Conservation (phyloP, 2,113 vertebrate species). For the Semicossyphus pulcher region DNA sequence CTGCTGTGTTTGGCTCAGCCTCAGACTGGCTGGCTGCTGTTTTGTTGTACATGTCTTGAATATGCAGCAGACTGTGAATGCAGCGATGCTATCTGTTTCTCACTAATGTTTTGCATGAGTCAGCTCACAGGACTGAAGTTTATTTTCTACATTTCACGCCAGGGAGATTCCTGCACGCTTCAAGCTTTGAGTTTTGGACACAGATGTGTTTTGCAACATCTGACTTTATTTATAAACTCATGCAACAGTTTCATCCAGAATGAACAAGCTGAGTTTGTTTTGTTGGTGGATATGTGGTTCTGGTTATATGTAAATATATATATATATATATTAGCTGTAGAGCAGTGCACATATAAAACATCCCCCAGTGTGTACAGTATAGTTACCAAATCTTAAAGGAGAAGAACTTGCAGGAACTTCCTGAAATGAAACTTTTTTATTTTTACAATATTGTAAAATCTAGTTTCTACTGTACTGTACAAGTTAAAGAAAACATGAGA, state of each 20-base stretch:
- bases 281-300: not conserved
- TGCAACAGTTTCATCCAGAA: not conserved
- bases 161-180: not conserved
- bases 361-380: not conserved
- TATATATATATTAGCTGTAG: not conserved
- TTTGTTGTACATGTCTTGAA: slow-evolving; percentile 34
- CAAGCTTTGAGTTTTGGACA: not conserved
- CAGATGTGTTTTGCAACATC: slow-evolving; percentile 8
- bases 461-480: too few relatives aligned
- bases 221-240: slow-evolving; percentile 17
- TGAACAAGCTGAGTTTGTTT: not conserved
- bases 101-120: slow-evolving; percentile 34
- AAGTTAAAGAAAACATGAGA: too few relatives aligned
- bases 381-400: not conserved
- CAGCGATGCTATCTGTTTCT: slow-evolving; percentile 48
- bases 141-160: slow-evolving; percentile 23
- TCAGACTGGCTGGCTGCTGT: slow-evolving; percentile 10
- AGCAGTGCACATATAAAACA: too few relatives aligned
- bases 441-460: too few relatives aligned
- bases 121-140: slow-evolving; percentile 20
- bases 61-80: slow-evolving; percentile 56
- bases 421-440: not conserved
- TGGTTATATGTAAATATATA: not conserved
- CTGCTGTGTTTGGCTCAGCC: slow-evolving; percentile 12
- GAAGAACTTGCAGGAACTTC: not conserved